Conservation (phyloP, 2,113 vertebrate genomes). For the Columbina picui region DNA sequence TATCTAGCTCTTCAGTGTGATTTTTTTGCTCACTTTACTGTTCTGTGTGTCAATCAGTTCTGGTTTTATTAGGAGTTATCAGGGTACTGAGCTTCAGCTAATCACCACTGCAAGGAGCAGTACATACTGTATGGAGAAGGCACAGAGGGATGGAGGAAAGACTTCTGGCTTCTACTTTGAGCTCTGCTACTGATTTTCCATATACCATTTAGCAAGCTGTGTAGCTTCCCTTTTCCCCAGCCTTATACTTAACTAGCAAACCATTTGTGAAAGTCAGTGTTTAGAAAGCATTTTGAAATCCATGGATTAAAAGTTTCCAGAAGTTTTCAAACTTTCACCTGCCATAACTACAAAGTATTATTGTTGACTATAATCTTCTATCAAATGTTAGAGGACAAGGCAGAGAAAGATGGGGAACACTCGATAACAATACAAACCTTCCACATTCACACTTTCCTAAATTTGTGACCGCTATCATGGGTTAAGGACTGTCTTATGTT, state of each 20-base stretch:
- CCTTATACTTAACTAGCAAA: neutral
- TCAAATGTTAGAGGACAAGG: neutral
- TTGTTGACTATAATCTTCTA: neutral
- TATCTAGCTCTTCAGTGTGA: neutral
- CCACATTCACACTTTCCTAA: neutral
- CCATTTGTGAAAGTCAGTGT: neutral
- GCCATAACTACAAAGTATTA: neutral
- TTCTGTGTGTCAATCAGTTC: neutral
- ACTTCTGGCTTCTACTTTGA: neutral
- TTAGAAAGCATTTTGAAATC: neutral
- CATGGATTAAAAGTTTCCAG: neutral
- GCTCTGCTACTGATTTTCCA: neutral
- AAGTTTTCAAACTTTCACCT: neutral
- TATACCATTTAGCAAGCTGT: neutral
- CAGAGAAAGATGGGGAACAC: neutral
- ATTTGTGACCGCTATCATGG: neutral
- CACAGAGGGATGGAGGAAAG: neutral
- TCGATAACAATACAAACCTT: neutral
- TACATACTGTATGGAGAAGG: neutral
- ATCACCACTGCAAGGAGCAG: neutral
- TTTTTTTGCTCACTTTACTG: neutral
- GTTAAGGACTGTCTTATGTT: neutral
- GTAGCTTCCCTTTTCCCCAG: neutral
- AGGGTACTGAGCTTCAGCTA: neutral
- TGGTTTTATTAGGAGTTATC: neutral